Conservation (phyloP, 2,797 vertebrate species). For the Sebastes nivosus region DNA sequence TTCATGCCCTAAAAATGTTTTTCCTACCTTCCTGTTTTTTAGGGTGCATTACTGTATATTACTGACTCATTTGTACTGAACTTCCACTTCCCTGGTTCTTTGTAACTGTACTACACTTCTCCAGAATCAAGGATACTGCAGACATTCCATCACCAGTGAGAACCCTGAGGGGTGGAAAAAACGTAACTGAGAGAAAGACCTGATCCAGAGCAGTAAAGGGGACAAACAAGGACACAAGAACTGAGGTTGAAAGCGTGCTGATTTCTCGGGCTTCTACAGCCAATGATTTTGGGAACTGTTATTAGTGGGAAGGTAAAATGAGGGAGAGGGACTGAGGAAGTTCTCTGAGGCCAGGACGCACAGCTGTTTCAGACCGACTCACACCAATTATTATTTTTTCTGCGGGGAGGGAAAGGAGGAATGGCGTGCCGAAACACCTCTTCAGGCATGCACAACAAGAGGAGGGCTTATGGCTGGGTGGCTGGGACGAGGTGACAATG, state of each 20-base stretch:
- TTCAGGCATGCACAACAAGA: slow-evolving; percentile 62
- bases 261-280: slow-evolving; percentile 24
- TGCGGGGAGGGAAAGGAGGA: slow-evolving; percentile 39
- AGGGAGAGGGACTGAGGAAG: slow-evolving; percentile 54
- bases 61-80: slow-evolving; percentile 16
- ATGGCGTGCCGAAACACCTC: slow-evolving; percentile 69
- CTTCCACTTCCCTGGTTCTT: slow-evolving; percentile 39
- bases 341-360: slow-evolving; percentile 53
- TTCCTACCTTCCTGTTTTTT: slow-evolving; percentile 22
- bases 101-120: not conserved
- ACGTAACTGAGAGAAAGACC: not conserved
- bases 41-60: not conserved
- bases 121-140: slow-evolving; percentile 21
- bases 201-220: slow-evolving; percentile 28
- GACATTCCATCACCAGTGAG: slow-evolving; percentile 21
- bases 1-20: slow-evolving; percentile 7
- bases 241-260: slow-evolving; percentile 2
- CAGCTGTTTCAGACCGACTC: slow-evolving; percentile 75
- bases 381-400: slow-evolving; percentile 65
- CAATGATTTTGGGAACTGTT: slow-evolving; percentile 56
- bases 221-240: slow-evolving; percentile 59
- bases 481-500: slow-evolving; percentile 66
- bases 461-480: slow-evolving; percentile 24
- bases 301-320: slow-evolving; percentile 69
- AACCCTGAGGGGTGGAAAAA: slow-evolving; percentile 33